Conservation (phyloP, 2,113 vertebrate species). For the Engraulis encrasicolus region DNA sequence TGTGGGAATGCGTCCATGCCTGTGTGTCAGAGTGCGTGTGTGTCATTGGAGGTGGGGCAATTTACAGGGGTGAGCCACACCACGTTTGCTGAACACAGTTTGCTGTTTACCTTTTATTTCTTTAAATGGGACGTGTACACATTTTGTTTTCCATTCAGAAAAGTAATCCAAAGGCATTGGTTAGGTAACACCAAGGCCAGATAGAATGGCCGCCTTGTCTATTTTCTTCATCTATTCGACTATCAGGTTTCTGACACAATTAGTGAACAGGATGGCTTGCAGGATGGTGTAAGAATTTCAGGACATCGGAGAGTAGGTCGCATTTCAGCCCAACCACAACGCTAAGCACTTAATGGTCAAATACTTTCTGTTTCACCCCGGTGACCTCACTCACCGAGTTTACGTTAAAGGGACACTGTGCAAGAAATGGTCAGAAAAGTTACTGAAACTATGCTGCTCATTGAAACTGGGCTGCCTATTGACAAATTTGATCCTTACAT, state of each 20-base stretch:
- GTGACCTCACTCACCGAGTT: no score
- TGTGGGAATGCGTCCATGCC: no score
- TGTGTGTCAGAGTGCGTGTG: no score
- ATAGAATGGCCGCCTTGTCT: not conserved
- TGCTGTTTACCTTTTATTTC: not conserved
- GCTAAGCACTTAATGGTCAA: not conserved
- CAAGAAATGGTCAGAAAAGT: no score
- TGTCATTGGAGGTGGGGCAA: no score
- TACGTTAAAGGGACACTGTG: no score
- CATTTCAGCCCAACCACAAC: not conserved
- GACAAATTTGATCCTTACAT: no score
- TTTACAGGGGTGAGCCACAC: no score
- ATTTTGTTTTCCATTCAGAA: not conserved
- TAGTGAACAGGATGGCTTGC: not conserved
- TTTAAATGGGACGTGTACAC: not conserved
- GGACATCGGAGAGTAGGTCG: not conserved
- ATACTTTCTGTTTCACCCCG: not conserved
- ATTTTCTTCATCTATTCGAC: not conserved
- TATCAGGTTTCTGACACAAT: slow-evolving; percentile 1
- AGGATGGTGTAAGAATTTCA: not conserved
- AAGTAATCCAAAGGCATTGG: not conserved
- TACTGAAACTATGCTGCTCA: no score
- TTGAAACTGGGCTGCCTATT: no score
- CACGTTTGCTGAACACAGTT: no score
- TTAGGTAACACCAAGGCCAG: not conserved